phyloP scores from a whole-genome alignment of 2,888 invertebrate genomes.

The Agonopterix heracliana region DNA sequence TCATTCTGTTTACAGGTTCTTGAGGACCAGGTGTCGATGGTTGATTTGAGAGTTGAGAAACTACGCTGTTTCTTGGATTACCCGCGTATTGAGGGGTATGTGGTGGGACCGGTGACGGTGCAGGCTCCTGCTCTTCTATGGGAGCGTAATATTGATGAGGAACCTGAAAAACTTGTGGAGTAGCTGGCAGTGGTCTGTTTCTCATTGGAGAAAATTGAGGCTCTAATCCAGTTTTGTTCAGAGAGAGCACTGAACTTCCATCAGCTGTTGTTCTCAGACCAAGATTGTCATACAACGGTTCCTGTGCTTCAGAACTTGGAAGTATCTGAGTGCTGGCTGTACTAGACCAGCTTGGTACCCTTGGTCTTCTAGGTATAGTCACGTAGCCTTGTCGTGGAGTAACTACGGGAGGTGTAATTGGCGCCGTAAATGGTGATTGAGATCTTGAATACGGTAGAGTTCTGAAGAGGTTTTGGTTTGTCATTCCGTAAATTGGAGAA shows the following conservation, averaged over 20 bases:
- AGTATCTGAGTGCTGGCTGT: slow-evolving; percentile 73
- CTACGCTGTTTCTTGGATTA: slow-evolving; percentile 66
- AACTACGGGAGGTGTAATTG: slow-evolving; percentile 78
- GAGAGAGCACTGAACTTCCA: slow-evolving; percentile 86
- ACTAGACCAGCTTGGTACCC: slow-evolving; percentile 89
- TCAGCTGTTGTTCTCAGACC: slow-evolving; percentile 90
- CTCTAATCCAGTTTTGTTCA: slow-evolving; percentile 82
- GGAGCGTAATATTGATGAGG: slow-evolving; percentile 66
- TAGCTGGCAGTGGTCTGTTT: slow-evolving; percentile 79
- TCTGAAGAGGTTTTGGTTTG: slow-evolving; percentile 81
- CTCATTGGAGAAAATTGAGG: slow-evolving; percentile 76
- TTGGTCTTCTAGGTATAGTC: slow-evolving; percentile 88
- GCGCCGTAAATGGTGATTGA: slow-evolving; percentile 84
- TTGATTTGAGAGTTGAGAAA: slow-evolving; percentile 68
- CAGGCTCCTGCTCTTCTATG: slow-evolving; percentile 72
- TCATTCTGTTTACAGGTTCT: slow-evolving; percentile 68
- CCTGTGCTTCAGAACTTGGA: slow-evolving; percentile 74
- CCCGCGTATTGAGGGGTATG: slow-evolving; percentile 33
- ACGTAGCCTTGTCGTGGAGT: slow-evolving; percentile 88
- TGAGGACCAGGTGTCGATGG: slow-evolving; percentile 68
- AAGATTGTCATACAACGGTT: slow-evolving; percentile 91
- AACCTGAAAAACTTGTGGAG: slow-evolving; percentile 63
- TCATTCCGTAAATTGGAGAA: slow-evolving; percentile 79
- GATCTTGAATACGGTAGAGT: slow-evolving; percentile 88
- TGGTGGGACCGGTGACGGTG: slow-evolving; percentile 65